phyloP scores from a whole-genome alignment of 2,797 vertebrate species.

The Enteromius fasciolatus region DNA sequence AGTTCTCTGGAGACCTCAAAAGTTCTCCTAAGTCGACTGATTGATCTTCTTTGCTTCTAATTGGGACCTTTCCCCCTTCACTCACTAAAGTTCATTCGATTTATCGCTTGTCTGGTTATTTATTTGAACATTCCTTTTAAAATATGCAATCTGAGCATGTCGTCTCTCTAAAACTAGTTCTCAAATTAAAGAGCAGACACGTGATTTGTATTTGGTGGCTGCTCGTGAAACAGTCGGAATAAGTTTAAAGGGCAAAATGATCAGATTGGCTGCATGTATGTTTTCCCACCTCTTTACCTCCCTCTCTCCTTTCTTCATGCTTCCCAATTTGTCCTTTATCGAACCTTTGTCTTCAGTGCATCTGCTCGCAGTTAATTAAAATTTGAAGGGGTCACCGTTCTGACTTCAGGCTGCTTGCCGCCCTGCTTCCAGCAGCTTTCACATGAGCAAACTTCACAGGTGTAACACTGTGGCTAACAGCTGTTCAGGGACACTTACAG shows the following conservation, averaged over 20 bases:
- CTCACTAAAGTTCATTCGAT: neutral
- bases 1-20: neutral
- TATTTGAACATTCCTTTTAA: conserved; percentile 7
- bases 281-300: conserved; percentile 56
- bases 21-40: neutral
- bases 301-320: conserved; percentile 52
- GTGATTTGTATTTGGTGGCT: conserved; percentile 26
- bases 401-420: conserved; percentile 53
- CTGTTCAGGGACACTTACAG: conserved; percentile 66
- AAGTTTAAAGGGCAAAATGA: conserved; percentile 54
- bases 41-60: neutral
- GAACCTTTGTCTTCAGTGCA: conserved; percentile 60
- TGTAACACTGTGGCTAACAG: conserved; percentile 68
- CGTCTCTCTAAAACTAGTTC: neutral
- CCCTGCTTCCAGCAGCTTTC: conserved; percentile 69
- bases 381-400: conserved; percentile 64
- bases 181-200: conserved; percentile 7
- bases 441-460: conserved; percentile 67
- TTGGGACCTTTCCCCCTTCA: neutral
- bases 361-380: conserved; percentile 68
- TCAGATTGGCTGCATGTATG: conserved; percentile 43
- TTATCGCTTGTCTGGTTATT: neutral
- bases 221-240: conserved; percentile 15
- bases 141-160: neutral
- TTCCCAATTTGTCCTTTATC: conserved; percentile 54